Evolutionary conservation across 2,888 invertebrate genomes (phyloP), one percentile per base, ranked within the genome.

Genomic region (Mesorhabditis belari): DNA sequence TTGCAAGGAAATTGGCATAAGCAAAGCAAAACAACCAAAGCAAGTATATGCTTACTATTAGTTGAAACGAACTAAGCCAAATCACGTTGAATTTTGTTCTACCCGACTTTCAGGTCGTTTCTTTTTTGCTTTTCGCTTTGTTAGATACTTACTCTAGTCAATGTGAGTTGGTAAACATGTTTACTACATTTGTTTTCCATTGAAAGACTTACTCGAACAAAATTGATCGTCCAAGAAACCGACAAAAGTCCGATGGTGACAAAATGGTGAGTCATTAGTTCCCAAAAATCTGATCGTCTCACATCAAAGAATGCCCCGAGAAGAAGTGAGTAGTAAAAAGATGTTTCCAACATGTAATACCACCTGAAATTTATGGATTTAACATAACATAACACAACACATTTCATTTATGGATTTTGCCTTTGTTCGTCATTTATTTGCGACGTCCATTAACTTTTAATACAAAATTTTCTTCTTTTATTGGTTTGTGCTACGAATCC

Each of bases 291-390:
- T 77, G 83, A 83, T 64, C 84, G 77, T 65, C 81, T 80, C 24
- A 81, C 81, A 70, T 84, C 84, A 53, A 77, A 75, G 26, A 74
- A 61, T 21, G 73, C 67, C 6, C 67, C 67, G 62, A 76, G 58
- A 44, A 79, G 75, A 19, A 83, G 77, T 6, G 83, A 83, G 67
- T 80, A 81, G 73, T 84, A 84, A 77, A 84, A 84, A 17, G 82
- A 81, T 28, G 83, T 74, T 68, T 84, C 83, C 49, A 83, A 70
- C 79, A 83, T 81, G 74, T 84, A 84, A 73, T 84, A 84, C 81
- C 81, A 82, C 78, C 81, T 76, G n/a, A n/a, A n/a, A n/a, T n/a
- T n/a, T n/a, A n/a, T n/a, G n/a, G n/a, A n/a, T n/a, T n/a, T n/a
- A n/a, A n/a, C n/a, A n/a, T n/a, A n/a, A n/a, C n/a, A n/a, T n/a